A percentile compares a stretch with the other conserved stretches of the same genome.
Evolutionary conservation across 2,113 vertebrate genomes (phyloP).

Genomic region (Sminthopsis crassicaudata): DNA sequence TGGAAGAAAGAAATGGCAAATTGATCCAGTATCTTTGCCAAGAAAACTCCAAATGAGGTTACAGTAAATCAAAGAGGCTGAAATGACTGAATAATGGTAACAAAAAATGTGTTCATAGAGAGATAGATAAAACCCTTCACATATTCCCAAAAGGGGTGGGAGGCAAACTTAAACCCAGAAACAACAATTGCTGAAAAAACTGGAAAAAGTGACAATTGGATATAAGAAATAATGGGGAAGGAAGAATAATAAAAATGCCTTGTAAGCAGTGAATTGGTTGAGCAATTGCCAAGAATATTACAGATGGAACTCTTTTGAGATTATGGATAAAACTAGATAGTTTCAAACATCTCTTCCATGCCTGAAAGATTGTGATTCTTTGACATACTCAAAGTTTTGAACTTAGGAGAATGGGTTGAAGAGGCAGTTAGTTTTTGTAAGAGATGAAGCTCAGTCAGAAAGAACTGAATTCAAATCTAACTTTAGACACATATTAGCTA

Average conservation of each 20-base stretch:
- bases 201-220: neutral
- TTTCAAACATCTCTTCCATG: neutral
- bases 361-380: neutral
- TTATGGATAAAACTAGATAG: neutral
- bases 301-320: neutral
- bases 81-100: neutral
- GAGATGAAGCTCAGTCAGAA: neutral
- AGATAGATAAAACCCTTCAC: too few species aligned
- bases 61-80: neutral
- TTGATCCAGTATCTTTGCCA: neutral
- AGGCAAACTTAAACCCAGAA: too few species aligned
- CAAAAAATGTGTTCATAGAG: neutral
- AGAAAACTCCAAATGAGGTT: neutral
- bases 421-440: too few species aligned
- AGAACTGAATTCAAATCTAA: neutral
- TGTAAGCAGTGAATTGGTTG: neutral
- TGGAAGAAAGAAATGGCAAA: neutral
- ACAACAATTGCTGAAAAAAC: too few species aligned
- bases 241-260: neutral
- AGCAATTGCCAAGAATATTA: neutral
- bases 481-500: neutral
- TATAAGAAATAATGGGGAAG: neutral
- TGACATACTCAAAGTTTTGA: neutral
- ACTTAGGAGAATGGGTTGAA: neutral
- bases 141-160: too few species aligned